Evolutionary conservation across 2,888 invertebrate genomes (phyloP), one percentile per base, ranked within the genome.

Genomic region (Tinea pellionella): DNA sequence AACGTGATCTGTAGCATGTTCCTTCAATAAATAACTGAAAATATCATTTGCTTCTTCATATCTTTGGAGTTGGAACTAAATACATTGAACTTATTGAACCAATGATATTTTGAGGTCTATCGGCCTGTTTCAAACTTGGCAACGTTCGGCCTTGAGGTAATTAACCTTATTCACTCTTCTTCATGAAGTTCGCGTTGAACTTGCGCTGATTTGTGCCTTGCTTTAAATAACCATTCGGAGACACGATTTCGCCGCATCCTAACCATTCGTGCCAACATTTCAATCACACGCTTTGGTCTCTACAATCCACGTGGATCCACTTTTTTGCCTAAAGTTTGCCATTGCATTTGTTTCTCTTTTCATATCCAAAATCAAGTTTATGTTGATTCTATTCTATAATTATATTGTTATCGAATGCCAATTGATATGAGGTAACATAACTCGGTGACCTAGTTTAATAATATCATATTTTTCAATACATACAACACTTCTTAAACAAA

Each of bases 141-240:
- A 47, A 15, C 15, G 3, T 13, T 67, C 75, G 80, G 73, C 84
- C 80, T 84, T 80, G 79, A 74, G 74, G 78, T 81, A 80, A 80
- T 84, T 81, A 80, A 80, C 81, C 81, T 79, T 79, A 80, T 78
- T 78, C n/a, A n/a, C n/a, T n/a, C 73, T 63, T 66, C 67, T 61
- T 70, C 24, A 71, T 68, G 66, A 71, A 75, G 71, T 77, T 70
- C 69, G 68, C 72, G 73, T 72, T 84, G 84, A 84, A 85, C 86
- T 84, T 84, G 86, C 76, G 74, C 83, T 78, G 83, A 80, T 82
- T 75, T 72, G 59, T n/a, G n/a, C 7, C 43, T 41, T 37, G 78
- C 80, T 80, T 76, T 80, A 82, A 84, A 85, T 85, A 85, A 75
- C 75, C 68, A 66, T 68, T 64, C 68, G 67, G 71, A 73, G 72